Base-by-base conservation (phyloP, 2,113 vertebrate genomes). In the Procavia capensis region DNA sequence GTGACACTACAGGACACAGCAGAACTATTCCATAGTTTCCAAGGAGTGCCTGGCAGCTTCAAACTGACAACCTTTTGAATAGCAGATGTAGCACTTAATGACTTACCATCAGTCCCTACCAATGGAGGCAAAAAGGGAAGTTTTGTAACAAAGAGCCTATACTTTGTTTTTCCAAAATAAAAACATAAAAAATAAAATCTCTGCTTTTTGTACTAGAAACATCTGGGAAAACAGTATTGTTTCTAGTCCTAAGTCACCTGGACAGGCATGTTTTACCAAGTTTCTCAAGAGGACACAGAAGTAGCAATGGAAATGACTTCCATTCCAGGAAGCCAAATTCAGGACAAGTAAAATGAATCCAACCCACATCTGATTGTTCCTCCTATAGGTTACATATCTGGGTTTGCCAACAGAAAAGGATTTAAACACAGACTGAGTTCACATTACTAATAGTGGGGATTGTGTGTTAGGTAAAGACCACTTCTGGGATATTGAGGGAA, bases 171-270 rank as follows among this genome's bases (percentile, higher is more conserved):
- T 85, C 84, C 66, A 85, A 96, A 95, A 96, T 94, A 90, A 43
- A 93, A 97, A 96, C 90, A 50, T 93, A 85, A 85, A 92, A 97
- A 96, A 88, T 88, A 97, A 91, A 72, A 57, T 63, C 31, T 97
- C 76, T 96, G 68, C 25, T 34, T 94, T 90, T 84, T 74, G 34
- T 79, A 78, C 80, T 95, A 82, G 41, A 81, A 95, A 81, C 45
- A 91, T 34, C 75, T 86, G 39, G 78, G 36, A 34, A 74, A 80
- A 54, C 22, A 39, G 29, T 39, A 59, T 24, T 82, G 72, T 43
- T 83, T 86, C 61, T 89, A 59, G 27, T 27, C 76, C 36, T 87
- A n/a, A 75, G 76, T 70, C 1, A 41, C 20, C 47, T 54, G 47
- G 80, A 57, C 81, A 89, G 54, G 41, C 31, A 66, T 2, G 0